These are phyloP conservation scores for Chironomus riparius DNA, from an alignment of 2,888 invertebrate species.

Conservation along the genomic window DNA sequence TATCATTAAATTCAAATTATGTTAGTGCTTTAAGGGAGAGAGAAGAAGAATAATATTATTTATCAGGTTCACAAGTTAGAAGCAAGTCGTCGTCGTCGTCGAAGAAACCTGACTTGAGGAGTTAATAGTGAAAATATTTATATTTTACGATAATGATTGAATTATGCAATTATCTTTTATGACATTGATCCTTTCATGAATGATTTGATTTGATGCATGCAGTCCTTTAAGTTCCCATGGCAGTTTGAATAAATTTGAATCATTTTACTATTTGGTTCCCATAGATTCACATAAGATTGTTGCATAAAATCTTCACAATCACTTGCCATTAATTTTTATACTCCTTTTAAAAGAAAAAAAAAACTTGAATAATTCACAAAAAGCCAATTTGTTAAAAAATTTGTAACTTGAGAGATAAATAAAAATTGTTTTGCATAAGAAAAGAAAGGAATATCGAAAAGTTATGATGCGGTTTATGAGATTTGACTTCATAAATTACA, in stretches of 20 bases:
- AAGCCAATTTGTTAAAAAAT: background rate
- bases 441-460: background rate
- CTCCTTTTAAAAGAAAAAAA: background rate
- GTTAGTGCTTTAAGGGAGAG: too few relatives aligned
- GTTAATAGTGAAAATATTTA: background rate
- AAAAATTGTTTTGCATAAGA: conserved; percentile 13
- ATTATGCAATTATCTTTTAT: conserved; percentile 19
- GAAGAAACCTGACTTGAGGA: conserved; percentile 17
- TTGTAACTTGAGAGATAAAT: background rate
- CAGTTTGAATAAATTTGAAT: background rate
- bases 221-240: background rate
- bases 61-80: conserved; percentile 15
- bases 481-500: conserved; percentile 18
- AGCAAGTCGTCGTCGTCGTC: background rate
- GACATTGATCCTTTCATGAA: conserved; percentile 18
- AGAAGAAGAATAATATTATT: background rate
- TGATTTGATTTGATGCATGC: conserved; percentile 4
- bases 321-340: conserved; percentile 17
- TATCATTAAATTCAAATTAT: conserved; percentile 1
- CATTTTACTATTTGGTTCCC: background rate
- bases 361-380: background rate
- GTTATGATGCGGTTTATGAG: conserved; percentile 17
- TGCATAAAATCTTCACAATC: background rate
- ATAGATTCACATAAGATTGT: background rate
- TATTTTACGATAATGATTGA: conserved; percentile 20